Base-by-base conservation (phyloP, 37 sponge, comb jelly and placozoan species). In the Amphimedon queenslandica region DNA sequence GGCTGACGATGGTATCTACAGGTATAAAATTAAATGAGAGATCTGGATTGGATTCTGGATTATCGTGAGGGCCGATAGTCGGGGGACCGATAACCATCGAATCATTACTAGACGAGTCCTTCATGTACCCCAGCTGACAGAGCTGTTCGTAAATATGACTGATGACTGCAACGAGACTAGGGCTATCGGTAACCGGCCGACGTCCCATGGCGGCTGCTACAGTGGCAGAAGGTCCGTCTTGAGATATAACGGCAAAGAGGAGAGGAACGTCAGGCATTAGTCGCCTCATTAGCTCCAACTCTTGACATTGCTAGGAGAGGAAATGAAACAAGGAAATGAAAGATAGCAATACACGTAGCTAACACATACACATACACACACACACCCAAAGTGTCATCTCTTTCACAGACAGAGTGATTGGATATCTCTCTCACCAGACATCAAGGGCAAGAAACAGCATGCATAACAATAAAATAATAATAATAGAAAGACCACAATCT, bases 21-120 rank as follows among this genome's bases (percentile, higher is more conserved):
- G 94, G 94, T 25, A 85, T 65, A 69, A 89, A 94, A 76, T 51
- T 82, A 72, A 74, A 80, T 67, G 40, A 57, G 40, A 76, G 66
- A 3, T 79, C 75, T 2, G 86, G 79, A 64, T 84, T 87, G 13
- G 75, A 31, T 37, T 90, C 91, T 0, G 82, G 79, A 65, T 73
- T 58, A 64, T 88, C 88, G 55, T 82, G 79, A 30, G 77, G 78
- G 16, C 32, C 40, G 21, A 80, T 67, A n/a, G 71, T 16, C 29
- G 70, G 29, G 1, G 74, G 34, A 60, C 37, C 30, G 11, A 28
- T 51, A 4, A 34, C 2, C 27, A n/a, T n/a, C 27, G 5, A n/a
- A 60, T 11, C 5, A 72, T 16, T 6, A 55, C 13, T 72, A 16
- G 37, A 63, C 25, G 13, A 10, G 29, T 82, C 66, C 10, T 76